Percentiles rank a stretch among this genome's conserved stretches.
phyloP scores from a whole-genome alignment of 2,888 invertebrate species.

The Luperina nickerlii region DNA sequence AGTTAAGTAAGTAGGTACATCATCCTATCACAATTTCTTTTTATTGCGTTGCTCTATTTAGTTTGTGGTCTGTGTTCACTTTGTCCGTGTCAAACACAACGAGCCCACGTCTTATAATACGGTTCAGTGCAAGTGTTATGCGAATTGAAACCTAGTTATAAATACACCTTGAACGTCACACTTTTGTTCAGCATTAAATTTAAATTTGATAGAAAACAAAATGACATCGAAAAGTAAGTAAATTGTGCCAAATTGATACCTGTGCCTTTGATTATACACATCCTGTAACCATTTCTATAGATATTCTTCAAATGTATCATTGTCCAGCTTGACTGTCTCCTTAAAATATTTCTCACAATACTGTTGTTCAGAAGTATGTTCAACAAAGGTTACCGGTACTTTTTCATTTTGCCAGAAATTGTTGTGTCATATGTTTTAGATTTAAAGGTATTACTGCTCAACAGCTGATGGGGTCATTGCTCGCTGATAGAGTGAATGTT shows the following conservation, averaged over 20 bases:
- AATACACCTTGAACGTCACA: constrained; percentile 42
- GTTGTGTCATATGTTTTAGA: too few species aligned
- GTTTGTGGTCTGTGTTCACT: constrained; percentile 38
- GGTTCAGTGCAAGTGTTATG: constrained; percentile 42
- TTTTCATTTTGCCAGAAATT: too few species aligned
- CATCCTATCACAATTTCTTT: constrained; percentile 40
- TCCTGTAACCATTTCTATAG: constrained; percentile 41
- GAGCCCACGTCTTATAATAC: constrained; percentile 36
- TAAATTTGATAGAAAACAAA: constrained; percentile 42
- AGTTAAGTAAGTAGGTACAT: constrained; percentile 44
- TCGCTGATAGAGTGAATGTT: too few species aligned
- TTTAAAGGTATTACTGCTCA: too few species aligned
- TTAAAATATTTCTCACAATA: too few species aligned
- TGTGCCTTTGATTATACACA: constrained; percentile 43
- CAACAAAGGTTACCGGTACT: too few species aligned
- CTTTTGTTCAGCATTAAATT: constrained; percentile 41
- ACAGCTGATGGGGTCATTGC: too few species aligned
- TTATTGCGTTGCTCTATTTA: constrained; percentile 43
- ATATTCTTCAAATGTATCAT: too few species aligned
- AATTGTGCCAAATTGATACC: constrained; percentile 41
- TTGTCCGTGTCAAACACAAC: constrained; percentile 41
- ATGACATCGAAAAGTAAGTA: constrained; percentile 44
- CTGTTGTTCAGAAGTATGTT: too few species aligned
- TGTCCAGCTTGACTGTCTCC: too few species aligned
- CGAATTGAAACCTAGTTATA: constrained; percentile 41